Conservation (phyloP, 2,797 vertebrate genomes). For the Sebastes reedi region DNA sequence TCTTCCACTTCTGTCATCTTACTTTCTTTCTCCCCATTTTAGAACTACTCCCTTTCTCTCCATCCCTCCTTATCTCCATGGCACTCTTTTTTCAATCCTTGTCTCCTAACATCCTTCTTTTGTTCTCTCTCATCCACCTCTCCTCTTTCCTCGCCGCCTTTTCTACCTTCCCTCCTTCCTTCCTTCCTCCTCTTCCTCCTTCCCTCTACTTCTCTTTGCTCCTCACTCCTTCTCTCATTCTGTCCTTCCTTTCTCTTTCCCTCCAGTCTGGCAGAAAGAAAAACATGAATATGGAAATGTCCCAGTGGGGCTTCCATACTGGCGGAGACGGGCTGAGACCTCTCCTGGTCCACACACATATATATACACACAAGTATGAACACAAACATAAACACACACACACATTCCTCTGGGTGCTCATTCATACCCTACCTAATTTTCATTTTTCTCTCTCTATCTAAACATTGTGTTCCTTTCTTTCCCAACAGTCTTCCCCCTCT, state of each 20-base stretch:
- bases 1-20: not conserved
- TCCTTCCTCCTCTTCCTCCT: not conserved
- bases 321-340: not conserved
- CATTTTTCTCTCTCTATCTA: slow-evolving; percentile 7
- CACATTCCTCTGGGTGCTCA: not conserved
- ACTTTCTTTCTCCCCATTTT: not conserved
- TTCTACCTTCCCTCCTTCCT: not conserved
- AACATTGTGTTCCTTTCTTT: slow-evolving; percentile 2
- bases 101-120: not conserved
- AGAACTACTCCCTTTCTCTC: not conserved
- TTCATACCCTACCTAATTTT: slow-evolving; percentile 17
- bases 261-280: not conserved
- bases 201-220: not conserved
- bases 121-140: not conserved
- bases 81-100: not conserved
- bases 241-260: not conserved
- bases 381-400: not conserved
- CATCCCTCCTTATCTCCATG: not conserved
- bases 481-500: slow-evolving; percentile 4
- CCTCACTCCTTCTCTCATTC: not conserved
- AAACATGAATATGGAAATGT: slow-evolving; percentile 25
- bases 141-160: not conserved
- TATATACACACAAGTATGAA: not conserved
- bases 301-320: slow-evolving; percentile 27
- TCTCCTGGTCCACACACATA: not conserved